phyloP scores from a whole-genome alignment of 1,140 invertebrate species.

The Ostrea denselamellosa region DNA sequence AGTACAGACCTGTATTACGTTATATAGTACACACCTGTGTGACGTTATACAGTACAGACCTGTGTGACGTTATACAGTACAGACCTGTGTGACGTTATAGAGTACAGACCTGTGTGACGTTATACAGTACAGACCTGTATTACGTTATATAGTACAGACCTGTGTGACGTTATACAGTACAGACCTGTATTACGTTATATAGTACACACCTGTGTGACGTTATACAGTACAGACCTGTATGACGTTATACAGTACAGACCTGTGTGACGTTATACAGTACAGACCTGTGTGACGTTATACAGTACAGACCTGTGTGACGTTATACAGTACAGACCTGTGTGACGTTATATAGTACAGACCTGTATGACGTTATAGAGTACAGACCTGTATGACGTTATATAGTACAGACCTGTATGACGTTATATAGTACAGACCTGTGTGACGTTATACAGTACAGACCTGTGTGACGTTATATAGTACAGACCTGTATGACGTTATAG shows the following conservation, averaged over 20 bases:
- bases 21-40: too few species aligned
- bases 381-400: slow-evolving; percentile 84
- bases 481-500: slow-evolving; percentile 87
- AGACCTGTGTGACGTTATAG: slow-evolving; percentile 84
- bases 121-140: slow-evolving; percentile 83
- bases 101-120: slow-evolving; percentile 85
- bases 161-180: slow-evolving; percentile 83
- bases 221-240: slow-evolving; percentile 83
- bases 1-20: slow-evolving; percentile 85
- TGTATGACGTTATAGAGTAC: slow-evolving; percentile 83
- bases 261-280: slow-evolving; percentile 83
- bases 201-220: too few species aligned
- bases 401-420: slow-evolving; percentile 85
- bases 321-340: slow-evolving; percentile 83
- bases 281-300: slow-evolving; percentile 84
- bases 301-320: slow-evolving; percentile 85
- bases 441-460: slow-evolving; percentile 77
- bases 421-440: too few species aligned
- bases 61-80: slow-evolving; percentile 83
- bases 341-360: slow-evolving; percentile 81
- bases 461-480: slow-evolving; percentile 83
- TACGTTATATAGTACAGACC: slow-evolving; percentile 81
- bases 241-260: slow-evolving; percentile 81
- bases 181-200: slow-evolving; percentile 87
- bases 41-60: slow-evolving; percentile 77